phyloP scores from a whole-genome alignment of 2,797 vertebrate species.

The Esox masquinongy region DNA sequence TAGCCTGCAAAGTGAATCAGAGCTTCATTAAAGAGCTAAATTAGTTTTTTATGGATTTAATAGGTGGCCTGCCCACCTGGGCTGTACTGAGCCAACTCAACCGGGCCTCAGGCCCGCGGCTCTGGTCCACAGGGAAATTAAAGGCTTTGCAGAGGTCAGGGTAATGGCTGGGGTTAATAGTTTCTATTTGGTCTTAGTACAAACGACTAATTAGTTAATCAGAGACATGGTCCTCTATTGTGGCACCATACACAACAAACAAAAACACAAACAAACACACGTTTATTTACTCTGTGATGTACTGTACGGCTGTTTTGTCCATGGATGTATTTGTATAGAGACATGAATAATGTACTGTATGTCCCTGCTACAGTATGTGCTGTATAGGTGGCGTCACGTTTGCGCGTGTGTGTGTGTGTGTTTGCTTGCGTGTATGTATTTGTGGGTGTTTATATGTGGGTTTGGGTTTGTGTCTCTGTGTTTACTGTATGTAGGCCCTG shows the following conservation, averaged over 20 bases:
- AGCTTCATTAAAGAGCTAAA: conserved; percentile 45
- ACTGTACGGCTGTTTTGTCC: background rate
- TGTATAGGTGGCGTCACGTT: background rate
- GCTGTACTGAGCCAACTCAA: conserved; percentile 24
- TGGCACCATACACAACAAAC: conserved; percentile 6
- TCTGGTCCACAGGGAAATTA: conserved; percentile 42
- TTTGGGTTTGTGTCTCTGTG: conserved; percentile 6
- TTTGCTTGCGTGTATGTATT: background rate
- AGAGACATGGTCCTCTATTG: conserved; percentile 21
- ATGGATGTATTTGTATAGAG: background rate
- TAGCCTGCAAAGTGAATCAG: conserved; percentile 33
- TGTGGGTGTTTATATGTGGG: background rate
- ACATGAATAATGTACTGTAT: background rate
- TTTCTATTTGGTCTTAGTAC: conserved; percentile 48
- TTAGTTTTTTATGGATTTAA: conserved; percentile 40
- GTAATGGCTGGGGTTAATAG: conserved; percentile 38
- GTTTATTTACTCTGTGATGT: conserved; percentile 1
- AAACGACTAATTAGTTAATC: conserved; percentile 50
- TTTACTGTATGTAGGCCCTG: conserved; percentile 36
- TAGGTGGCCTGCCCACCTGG: conserved; percentile 44
- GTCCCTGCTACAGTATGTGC: background rate
- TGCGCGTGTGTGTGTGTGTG: background rate
- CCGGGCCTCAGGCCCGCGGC: conserved; percentile 24
- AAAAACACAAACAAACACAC: conserved; percentile 1
- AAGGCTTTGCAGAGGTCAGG: conserved; percentile 39